Evolutionary conservation across 2,113 vertebrate species (phyloP), one percentile per base, ranked within the genome.

Genomic region (Rhineura floridana): DNA sequence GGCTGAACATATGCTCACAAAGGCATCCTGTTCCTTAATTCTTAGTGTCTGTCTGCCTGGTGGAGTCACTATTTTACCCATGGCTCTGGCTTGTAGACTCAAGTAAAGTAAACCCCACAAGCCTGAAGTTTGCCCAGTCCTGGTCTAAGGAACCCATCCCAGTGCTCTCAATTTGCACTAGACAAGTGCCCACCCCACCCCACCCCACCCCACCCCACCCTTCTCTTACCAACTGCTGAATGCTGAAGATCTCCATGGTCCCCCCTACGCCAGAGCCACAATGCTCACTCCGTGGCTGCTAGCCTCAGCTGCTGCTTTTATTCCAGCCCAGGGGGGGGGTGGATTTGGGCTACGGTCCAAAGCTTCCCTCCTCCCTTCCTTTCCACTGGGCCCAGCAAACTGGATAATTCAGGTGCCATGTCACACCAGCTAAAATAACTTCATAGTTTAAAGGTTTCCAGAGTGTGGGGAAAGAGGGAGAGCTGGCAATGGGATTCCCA

Each of bases 161-260:
- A 17, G 33, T n/a, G 36, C 9, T 19, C n/a, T 33, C 23, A 28
- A 19, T 28, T 30, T 78, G 30, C 30, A 15, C 23, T 21, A 21
- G 55, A 8, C 17, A n/a, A n/a, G n/a, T 6, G 19, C 62, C 59
- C 13, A 7, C 46, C 3, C 5, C 17, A 3, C 13, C 13, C 3
- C 1, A 12, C 11, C 0, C 2, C 3, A 39, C 62, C 9, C 5
- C 11, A 17, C 12, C 78, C n/a, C 10, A 3, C 25, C 10, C 3
- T 0, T 52, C 63, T 33, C 95, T 95, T 89, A 95, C 95, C 95
- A 96, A 91, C 77, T 92, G 91, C 93, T 81, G 92, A 62, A 95
- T 92, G n/a, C 93, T 96, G 89, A 95, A 23, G 36, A 93, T 50
- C 39, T 95, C 94, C 95, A 95, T 93, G 93, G 85, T 93, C 93